Evolutionary conservation across 2,113 vertebrate genomes (phyloP), one percentile per base, ranked within the genome.

Genomic region (Uria lomvia): DNA sequence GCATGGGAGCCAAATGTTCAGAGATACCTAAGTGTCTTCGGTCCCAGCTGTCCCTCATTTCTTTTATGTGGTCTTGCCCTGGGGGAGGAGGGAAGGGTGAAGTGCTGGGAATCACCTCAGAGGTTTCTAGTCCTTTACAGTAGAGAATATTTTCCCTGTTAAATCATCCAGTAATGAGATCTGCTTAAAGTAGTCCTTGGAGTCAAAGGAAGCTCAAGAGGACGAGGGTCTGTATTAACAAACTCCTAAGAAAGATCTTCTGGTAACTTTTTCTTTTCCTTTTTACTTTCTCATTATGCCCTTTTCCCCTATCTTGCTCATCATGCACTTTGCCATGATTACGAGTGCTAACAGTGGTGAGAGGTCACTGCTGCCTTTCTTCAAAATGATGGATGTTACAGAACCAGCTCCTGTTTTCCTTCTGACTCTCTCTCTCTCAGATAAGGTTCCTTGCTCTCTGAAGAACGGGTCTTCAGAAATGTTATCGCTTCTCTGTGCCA

Each of bases 1-100:
- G 90, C 84, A 83, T 96, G 94, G 88, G 88, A 92, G 85, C 93
- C 96, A 97, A 88, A 95, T 96, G 96, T 94, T 72, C 70, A 1
- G 81, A 78, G 90, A 36, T 86, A 96, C 95, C 93, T 53, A 70
- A 22, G 17, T 11, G 13, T 66, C 92, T 93, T 40, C 50, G 29
- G 84, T 92, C 93, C 72, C 93, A 92, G 89, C 95, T 91, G 73
- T 89, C 93, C 86, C 76, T 92, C 6, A 0, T 62, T 95, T 15
- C 94, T 95, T 95, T 96, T 27, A 92, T 96, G 89, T 97, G 95
- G 86, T 95, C 83, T 80, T 2, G 2, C 73, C 38, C 42, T 63
- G 45, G 14, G 60, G 58, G 75, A 92, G 79, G 42, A 92, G 49
- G 78, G 75, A 92, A 86, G 79, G 55, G 29, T 74, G 70, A 77